A percentile compares a stretch with the other conserved stretches of the same genome.
Evolutionary conservation across 2,113 vertebrate genomes (phyloP).

Genomic region (Madoqua kirkii): DNA sequence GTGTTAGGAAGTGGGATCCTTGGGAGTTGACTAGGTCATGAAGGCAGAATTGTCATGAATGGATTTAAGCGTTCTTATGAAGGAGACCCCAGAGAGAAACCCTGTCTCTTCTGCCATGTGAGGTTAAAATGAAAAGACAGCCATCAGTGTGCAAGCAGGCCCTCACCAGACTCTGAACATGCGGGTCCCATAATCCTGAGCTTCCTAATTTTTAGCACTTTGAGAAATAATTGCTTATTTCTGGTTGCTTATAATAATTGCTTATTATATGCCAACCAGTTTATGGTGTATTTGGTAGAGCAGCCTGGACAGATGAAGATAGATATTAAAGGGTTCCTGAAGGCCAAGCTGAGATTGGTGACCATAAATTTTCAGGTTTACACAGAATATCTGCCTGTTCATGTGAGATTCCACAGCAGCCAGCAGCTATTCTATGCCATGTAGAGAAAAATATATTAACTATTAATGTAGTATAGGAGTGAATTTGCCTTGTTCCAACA

Average conservation of each 20-base stretch:
- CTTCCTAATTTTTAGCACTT: not conserved
- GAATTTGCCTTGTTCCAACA: not conserved
- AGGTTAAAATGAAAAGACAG: not conserved
- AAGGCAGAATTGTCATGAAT: not conserved
- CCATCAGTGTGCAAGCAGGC: accelerated
- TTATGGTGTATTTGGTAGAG: not conserved
- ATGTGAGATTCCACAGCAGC: not conserved
- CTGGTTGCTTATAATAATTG: too few relatives aligned
- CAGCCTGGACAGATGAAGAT: not conserved
- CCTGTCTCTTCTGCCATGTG: not conserved
- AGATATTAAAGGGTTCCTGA: not conserved
- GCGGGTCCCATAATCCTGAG: not conserved
- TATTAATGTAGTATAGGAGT: not conserved
- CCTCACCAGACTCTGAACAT: not conserved
- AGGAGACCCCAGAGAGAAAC: not conserved
- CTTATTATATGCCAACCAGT: not conserved
- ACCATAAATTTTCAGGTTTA: not conserved
- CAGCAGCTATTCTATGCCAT: not conserved
- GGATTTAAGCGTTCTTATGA: not conserved
- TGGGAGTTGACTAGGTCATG: not conserved
- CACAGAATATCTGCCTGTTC: not conserved
- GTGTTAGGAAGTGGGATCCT: not conserved
- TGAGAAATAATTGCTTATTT: not conserved
- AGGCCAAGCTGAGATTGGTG: not conserved
- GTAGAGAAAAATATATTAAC: not conserved